Evolutionary conservation across 2,797 vertebrate species (phyloP), one percentile per base, ranked within the genome.

Genomic region (Cygnus olor): DNA sequence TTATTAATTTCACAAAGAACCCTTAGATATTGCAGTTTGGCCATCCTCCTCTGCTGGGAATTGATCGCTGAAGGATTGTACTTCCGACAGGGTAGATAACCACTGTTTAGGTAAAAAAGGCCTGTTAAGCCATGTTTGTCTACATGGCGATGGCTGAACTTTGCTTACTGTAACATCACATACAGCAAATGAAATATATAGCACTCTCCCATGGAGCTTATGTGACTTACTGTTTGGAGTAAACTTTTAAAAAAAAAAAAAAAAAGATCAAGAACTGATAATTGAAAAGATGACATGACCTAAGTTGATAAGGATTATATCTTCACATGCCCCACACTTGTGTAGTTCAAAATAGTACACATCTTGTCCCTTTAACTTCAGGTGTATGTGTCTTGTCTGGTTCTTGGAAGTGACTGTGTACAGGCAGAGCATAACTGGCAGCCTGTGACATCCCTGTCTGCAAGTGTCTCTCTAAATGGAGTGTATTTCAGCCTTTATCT

Each of bases 361-460:
- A 85, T 92, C 90, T 74, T 84, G 51, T 94, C 89, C 95, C 96
- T 97, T 98, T 96, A 98, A 95, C 94, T 95, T 96, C 57, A 84
- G 92, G 86, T 94, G 93, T 96, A 96, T 89, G 85, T 97, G 96
- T 94, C 97, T 97, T 84, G 85, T 93, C 81, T 97, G 79, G 86
- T 95, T 93, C 97, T 90, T 97, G 95, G 96, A 98, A 97, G 96
- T 95, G 97, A 92, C 97, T 98, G 97, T 97, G 97, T 97, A 97
- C 96, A 93, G 96, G 96, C 95, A 97, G 94, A 96, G 93, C 96
- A 83, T 98, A 98, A 98, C 98, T 98, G 98, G 97, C 98, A 98
- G 98, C 94, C 97, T 97, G 97, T 98, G 97, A 98, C 98, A 98
- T 97, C 88, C 94, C 97, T 98, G 98, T 98, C 98, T 98, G 97